These are phyloP conservation scores for Numida meleagris DNA, from an alignment of 2,113 vertebrate genomes.

Conservation along the genomic window DNA sequence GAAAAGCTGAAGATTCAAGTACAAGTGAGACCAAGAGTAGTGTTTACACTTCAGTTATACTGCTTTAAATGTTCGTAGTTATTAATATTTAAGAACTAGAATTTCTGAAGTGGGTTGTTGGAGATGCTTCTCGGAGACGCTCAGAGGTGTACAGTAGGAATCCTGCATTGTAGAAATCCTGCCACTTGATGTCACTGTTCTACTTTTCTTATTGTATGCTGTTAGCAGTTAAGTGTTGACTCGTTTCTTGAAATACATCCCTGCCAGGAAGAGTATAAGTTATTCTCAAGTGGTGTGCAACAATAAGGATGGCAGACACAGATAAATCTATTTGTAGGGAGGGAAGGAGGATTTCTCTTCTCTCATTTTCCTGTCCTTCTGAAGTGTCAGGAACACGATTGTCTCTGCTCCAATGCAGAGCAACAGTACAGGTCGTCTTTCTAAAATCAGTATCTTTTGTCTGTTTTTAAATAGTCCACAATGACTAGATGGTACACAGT, in stretches of 20 bases:
- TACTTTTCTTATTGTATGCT: neutral
- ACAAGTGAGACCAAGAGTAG: neutral
- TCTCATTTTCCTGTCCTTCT: neutral
- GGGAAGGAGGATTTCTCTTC: neutral
- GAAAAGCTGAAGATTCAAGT: neutral
- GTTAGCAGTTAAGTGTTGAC: accelerated
- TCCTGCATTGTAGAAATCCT: neutral
- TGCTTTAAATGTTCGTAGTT: neutral
- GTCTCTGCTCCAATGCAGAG: neutral
- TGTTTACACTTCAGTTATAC: neutral
- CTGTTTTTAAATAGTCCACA: neutral
- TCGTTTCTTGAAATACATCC: accelerated
- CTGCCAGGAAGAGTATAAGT: accelerated
- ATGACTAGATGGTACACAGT: neutral
- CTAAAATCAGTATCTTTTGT: neutral
- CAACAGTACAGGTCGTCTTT: neutral
- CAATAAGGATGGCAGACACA: neutral
- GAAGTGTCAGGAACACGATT: neutral
- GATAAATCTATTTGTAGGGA: neutral
- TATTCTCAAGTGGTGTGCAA: neutral
- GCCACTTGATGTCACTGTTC: constrained; percentile 47
- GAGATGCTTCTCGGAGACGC: accelerated
- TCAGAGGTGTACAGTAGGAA: neutral
- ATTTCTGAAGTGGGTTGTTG: neutral
- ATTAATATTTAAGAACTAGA: neutral